phyloP scores from a whole-genome alignment of 1,140 invertebrate genomes.

The Cyclargus thomasi region DNA sequence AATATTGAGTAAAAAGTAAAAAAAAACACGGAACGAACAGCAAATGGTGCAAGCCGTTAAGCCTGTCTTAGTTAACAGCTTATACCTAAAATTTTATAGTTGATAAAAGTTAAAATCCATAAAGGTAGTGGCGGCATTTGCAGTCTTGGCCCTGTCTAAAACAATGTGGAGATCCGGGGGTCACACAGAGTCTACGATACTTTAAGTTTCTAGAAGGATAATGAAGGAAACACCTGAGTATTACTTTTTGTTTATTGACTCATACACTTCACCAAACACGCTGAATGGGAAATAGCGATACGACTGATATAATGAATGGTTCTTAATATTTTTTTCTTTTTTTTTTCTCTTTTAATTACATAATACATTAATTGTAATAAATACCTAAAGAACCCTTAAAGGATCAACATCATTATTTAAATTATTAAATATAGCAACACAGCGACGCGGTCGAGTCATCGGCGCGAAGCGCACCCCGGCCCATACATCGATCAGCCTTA shows the following conservation, averaged over 20 bases:
- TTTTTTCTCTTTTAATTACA: constrained; percentile 46
- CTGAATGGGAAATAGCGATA: constrained; percentile 59
- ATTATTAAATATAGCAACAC: constrained; percentile 55
- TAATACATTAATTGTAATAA: constrained; percentile 52
- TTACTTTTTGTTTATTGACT: constrained; percentile 62
- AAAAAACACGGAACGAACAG: too few species aligned
- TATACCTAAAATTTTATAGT: too few species aligned
- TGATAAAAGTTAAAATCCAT: too few species aligned
- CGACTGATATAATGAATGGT: constrained; percentile 62
- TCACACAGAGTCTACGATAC: too few species aligned
- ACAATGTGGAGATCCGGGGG: too few species aligned
- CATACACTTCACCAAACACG: constrained; percentile 65
- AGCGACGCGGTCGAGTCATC: not conserved
- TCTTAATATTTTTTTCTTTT: constrained; percentile 32
- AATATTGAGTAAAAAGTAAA: too few species aligned
- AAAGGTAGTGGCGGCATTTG: too few species aligned
- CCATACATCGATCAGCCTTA: constrained; percentile 38
- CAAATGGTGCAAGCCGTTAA: too few species aligned
- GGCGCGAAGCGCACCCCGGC: constrained; percentile 9
- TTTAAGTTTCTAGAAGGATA: too few species aligned
- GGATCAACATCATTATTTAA: constrained; percentile 59
- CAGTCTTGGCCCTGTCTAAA: too few species aligned
- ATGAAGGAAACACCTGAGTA: constrained; percentile 37
- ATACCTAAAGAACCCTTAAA: constrained; percentile 46
- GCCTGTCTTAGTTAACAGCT: too few species aligned